phyloP scores from a whole-genome alignment of 2,797 vertebrate genomes.

The Peromyscus melanophrys region DNA sequence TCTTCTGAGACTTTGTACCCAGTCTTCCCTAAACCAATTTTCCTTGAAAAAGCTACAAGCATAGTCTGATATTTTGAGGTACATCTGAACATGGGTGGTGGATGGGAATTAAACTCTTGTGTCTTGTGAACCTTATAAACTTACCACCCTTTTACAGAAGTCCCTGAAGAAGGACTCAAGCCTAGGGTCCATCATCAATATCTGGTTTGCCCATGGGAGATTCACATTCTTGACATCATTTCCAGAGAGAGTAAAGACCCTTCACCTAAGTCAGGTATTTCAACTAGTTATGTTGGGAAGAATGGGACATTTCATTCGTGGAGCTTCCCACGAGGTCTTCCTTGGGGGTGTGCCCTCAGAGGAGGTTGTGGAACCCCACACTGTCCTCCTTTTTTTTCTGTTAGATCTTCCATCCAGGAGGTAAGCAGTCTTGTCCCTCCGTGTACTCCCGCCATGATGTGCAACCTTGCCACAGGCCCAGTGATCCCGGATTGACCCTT shows the following conservation, averaged over 20 bases:
- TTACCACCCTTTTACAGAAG: not conserved
- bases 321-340: not conserved
- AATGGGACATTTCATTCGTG: not conserved
- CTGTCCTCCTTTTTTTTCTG: not conserved
- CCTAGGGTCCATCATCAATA: not conserved
- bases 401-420: not conserved
- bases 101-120: not conserved
- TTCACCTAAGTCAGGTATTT: not conserved
- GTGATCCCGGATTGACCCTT: not conserved
- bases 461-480: no score
- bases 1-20: not conserved
- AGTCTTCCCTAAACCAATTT: not conserved
- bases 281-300: not conserved
- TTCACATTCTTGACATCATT: not conserved
- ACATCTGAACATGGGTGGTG: not conserved
- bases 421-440: not conserved
- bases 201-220: not conserved
- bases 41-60: not conserved
- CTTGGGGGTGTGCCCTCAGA: not conserved
- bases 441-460: not conserved
- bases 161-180: not conserved
- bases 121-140: not conserved
- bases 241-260: not conserved
- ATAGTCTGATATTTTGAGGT: not conserved
- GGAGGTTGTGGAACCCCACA: not conserved